phyloP scores from a whole-genome alignment of 64 coral and sea anemone genomes.

The Actinia equina region DNA sequence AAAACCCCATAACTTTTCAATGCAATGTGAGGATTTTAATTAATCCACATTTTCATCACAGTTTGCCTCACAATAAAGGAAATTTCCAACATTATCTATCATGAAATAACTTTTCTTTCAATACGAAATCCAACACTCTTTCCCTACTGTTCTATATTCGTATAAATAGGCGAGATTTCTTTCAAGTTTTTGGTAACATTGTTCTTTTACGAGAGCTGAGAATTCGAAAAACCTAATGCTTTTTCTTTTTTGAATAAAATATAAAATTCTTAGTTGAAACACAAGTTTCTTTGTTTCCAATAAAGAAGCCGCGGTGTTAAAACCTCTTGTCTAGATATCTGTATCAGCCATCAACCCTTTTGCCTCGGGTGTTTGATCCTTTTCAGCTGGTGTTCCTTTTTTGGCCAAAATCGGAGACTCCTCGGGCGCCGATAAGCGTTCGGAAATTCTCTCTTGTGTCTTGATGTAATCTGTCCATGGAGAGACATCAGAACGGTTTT shows the following conservation, averaged over 20 bases:
- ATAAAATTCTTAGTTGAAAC: neutral
- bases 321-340: conserved; percentile 17
- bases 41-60: no score
- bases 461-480: conserved; percentile 66
- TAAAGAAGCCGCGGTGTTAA: neutral
- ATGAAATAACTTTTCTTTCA: neutral
- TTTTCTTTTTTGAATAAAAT: neutral
- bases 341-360: conserved; percentile 16
- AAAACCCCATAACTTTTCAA: no score
- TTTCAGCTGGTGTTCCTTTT: conserved; percentile 13
- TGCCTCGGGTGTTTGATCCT: neutral
- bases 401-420: conserved; percentile 44
- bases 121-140: neutral
- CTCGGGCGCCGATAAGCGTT: conserved; percentile 40
- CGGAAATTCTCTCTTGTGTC: conserved; percentile 49
- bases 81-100: neutral
- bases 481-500: conserved; percentile 82
- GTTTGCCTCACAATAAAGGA: no score
- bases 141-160: neutral
- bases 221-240: neutral
- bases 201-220: neutral
- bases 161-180: neutral
- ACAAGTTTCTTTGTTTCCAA: neutral
- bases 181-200: neutral
- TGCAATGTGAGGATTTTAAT: no score